Evolutionary conservation across 2,113 vertebrate species (phyloP).

Genomic region (Coptodon rendalli): DNA sequence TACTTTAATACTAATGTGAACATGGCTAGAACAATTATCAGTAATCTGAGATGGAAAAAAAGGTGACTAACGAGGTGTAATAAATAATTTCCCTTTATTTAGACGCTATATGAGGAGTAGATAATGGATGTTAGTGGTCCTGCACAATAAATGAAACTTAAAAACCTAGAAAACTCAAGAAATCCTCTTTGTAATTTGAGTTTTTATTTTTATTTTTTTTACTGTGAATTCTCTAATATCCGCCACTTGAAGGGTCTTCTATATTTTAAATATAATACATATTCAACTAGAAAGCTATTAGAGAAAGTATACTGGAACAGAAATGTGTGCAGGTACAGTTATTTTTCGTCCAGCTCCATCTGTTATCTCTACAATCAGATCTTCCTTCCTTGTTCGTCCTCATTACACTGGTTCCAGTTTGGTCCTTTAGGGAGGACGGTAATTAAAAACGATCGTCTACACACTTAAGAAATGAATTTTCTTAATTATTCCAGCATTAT

Average conservation of each 20-base stretch:
- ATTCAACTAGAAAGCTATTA: neutral
- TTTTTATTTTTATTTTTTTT: neutral
- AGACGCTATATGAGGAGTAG: neutral
- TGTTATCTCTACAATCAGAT: neutral
- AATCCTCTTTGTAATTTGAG: neutral
- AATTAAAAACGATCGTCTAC: conserved; percentile 43
- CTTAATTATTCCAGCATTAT: conserved; percentile 41
- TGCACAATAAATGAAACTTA: neutral
- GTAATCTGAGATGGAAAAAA: neutral
- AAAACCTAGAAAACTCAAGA: neutral
- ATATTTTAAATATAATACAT: neutral
- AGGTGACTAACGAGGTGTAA: neutral
- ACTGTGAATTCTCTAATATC: neutral
- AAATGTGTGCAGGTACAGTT: neutral
- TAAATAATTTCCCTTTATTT: neutral
- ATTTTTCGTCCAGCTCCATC: neutral
- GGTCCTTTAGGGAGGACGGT: neutral
- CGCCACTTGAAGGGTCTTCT: neutral
- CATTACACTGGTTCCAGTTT: conserved; percentile 3
- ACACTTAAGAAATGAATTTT: conserved; percentile 43
- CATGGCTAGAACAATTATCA: neutral
- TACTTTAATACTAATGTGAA: neutral
- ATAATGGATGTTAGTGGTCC: neutral
- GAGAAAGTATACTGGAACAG: neutral
- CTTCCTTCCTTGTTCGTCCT: neutral